Conservation (phyloP, 2,113 vertebrate species). For the Choloepus hoffmanni region DNA sequence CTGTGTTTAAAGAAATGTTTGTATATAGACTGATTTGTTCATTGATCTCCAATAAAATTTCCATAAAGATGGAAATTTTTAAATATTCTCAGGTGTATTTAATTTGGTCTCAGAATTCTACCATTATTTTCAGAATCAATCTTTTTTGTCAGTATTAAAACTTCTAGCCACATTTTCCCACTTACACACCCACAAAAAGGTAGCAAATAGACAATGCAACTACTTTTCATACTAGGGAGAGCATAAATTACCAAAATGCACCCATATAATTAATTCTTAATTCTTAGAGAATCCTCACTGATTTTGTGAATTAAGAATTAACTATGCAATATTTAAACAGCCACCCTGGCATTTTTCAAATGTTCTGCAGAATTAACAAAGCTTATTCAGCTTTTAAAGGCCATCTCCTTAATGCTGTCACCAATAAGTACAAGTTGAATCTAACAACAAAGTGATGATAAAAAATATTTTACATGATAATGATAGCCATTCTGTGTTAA, state of each 20-base stretch:
- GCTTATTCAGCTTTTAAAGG: not conserved
- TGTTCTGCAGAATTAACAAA: not conserved
- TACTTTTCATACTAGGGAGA: not conserved
- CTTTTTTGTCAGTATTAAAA: constrained; percentile 37
- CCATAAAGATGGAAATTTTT: not conserved
- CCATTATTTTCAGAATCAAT: not conserved
- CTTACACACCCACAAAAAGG: not conserved
- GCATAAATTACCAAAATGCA: constrained; percentile 29
- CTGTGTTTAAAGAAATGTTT: constrained; percentile 19
- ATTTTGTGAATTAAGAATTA: constrained; percentile 2
- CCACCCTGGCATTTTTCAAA: not conserved
- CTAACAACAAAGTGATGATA: constrained; percentile 20
- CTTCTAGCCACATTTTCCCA: not conserved
- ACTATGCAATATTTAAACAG: not conserved
- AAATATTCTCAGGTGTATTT: not conserved
- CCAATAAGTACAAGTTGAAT: constrained; percentile 37
- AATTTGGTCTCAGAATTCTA: not conserved
- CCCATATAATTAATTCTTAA: not conserved
- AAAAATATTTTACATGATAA: not conserved
- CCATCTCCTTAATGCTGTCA: not conserved
- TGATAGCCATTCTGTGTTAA: not conserved
- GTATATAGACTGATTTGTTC: not conserved
- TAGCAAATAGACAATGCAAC: not conserved
- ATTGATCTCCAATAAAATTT: constrained; percentile 10
- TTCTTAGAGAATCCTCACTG: not conserved